These are phyloP conservation scores for Sphinx pinastri DNA, from an alignment of 2,888 invertebrate genomes.

Conservation along the genomic window DNA sequence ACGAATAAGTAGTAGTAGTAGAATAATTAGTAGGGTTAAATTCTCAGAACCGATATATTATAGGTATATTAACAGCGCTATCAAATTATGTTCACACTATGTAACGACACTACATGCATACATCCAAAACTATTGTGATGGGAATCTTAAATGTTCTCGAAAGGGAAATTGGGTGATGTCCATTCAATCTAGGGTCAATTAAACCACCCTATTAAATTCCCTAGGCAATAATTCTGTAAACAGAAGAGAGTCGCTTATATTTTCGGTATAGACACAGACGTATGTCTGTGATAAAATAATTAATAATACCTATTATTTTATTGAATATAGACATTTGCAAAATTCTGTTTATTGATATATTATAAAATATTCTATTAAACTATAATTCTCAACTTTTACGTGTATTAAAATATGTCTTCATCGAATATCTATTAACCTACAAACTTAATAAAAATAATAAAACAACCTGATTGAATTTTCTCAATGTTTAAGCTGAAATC, in stretches of 20 bases:
- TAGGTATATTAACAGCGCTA: too few relatives aligned
- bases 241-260: too few relatives aligned
- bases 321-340: too few relatives aligned
- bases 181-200: slow-evolving; percentile 14
- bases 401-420: not conserved
- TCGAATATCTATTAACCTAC: slow-evolving; percentile 13
- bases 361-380: not conserved
- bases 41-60: too few relatives aligned
- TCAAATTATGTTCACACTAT: too few relatives aligned
- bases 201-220: slow-evolving; percentile 3
- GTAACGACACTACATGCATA: too few relatives aligned
- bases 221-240: not conserved
- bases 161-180: slow-evolving; percentile 18
- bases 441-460: slow-evolving; percentile 15
- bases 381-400: not conserved
- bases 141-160: not conserved
- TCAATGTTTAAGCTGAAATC: slow-evolving; percentile 27
- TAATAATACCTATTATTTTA: too few relatives aligned
- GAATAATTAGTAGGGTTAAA: too few relatives aligned
- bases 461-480: slow-evolving; percentile 9
- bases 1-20: too few relatives aligned
- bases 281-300: too few relatives aligned
- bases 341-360: too few relatives aligned
- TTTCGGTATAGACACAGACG: too few relatives aligned
- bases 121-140: slow-evolving; percentile 3